These are phyloP conservation scores for Coronaproctus castanopsis DNA, from an alignment of 2,888 invertebrate genomes.

Conservation along the genomic window DNA sequence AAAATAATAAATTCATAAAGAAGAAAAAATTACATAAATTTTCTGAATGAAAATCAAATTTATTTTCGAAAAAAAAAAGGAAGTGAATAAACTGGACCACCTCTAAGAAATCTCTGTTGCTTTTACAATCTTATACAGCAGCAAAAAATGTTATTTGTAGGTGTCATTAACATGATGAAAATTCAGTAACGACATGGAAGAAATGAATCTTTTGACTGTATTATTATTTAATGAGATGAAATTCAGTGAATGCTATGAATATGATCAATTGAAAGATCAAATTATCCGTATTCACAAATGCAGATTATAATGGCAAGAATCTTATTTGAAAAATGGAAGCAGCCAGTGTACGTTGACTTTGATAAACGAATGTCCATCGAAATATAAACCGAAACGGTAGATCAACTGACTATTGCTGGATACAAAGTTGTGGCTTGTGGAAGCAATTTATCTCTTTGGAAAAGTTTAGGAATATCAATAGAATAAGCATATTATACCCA, in stretches of 20 bases:
- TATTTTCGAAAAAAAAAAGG: too few species aligned
- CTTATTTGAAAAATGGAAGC: slow-evolving; percentile 5
- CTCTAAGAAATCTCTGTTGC: too few species aligned
- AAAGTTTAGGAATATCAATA: background rate
- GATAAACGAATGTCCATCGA: slow-evolving; percentile 6
- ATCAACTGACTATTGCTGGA: background rate
- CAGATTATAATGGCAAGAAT: slow-evolving; percentile 8
- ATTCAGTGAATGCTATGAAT: background rate
- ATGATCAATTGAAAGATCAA: slow-evolving; percentile 4
- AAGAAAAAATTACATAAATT: too few species aligned
- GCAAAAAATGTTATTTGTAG: too few species aligned
- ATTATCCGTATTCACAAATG: background rate
- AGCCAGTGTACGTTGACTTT: slow-evolving; percentile 7
- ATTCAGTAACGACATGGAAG: too few species aligned
- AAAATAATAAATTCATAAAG: too few species aligned
- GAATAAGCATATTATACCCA: background rate
- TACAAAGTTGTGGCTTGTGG: background rate
- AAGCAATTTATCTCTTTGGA: background rate
- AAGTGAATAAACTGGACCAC: too few species aligned
- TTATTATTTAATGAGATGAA: slow-evolving; percentile 7
- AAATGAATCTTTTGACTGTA: too few species aligned
- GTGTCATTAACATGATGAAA: too few species aligned
- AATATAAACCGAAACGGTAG: slow-evolving; percentile 1
- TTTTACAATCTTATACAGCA: too few species aligned
- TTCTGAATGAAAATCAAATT: too few species aligned